Percentiles rank a stretch among this genome's conserved stretches.
These are phyloP conservation scores for Astropecten irregularis DNA, from an alignment of 53 echinoderm and acorn worm species.

Conservation along the genomic window DNA sequence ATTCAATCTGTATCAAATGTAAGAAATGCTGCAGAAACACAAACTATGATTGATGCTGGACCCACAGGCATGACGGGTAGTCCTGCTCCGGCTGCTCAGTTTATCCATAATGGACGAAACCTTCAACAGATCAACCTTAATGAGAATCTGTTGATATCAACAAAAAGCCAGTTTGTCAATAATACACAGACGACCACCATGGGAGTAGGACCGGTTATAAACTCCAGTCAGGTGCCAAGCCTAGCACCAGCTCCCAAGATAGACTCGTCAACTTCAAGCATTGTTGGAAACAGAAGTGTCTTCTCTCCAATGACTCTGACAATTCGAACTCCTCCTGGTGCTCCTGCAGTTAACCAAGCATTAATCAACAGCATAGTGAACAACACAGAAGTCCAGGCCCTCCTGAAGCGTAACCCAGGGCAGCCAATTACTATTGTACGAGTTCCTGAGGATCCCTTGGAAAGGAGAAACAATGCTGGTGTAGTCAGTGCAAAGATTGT, in stretches of 20 bases:
- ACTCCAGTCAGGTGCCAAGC: constrained; percentile 1
- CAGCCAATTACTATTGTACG: constrained; percentile 96
- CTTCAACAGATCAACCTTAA: constrained; percentile 13
- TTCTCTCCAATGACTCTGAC: constrained; percentile 65
- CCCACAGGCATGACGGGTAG: neutral
- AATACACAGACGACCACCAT: neutral
- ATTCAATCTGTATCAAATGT: neutral
- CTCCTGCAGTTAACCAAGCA: constrained; percentile 77
- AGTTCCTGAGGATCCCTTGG: constrained; percentile 74
- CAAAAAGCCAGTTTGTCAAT: neutral
- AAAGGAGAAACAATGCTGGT: constrained; percentile 18
- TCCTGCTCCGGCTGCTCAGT: neutral
- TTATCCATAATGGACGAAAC: constrained; percentile 30
- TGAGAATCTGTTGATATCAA: neutral
- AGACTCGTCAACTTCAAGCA: neutral
- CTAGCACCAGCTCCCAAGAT: constrained; percentile 24
- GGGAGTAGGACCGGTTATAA: constrained; percentile 31
- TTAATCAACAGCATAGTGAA: constrained; percentile 88
- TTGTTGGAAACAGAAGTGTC: constrained; percentile 45
- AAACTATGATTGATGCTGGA: neutral
- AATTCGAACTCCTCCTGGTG: constrained; percentile 77
- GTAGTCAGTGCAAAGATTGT: constrained; percentile 21
- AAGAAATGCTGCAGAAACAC: neutral
- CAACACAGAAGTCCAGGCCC: constrained; percentile 85
- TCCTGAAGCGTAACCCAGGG: constrained; percentile 84